These are phyloP conservation scores for Drosophila monieri DNA, from an alignment of 2,888 invertebrate species.

Conservation along the genomic window DNA sequence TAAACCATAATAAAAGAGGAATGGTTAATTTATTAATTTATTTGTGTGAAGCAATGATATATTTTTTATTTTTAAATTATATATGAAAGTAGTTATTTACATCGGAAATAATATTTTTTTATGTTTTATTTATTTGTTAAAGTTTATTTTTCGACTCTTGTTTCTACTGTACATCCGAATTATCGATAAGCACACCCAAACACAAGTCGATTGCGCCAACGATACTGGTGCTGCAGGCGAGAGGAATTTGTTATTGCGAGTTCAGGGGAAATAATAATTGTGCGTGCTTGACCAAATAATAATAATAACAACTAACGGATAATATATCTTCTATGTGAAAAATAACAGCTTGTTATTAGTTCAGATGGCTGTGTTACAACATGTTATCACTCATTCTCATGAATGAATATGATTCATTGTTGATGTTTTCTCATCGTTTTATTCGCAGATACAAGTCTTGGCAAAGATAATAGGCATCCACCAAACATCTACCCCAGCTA, in stretches of 20 bases:
- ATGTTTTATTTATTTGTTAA: neutral
- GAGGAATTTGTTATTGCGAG: conserved; percentile 25
- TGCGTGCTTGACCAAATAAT: conserved; percentile 9
- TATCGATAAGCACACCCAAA: conserved; percentile 19
- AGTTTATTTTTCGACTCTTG: neutral
- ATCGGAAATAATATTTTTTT: neutral
- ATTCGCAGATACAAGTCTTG: conserved; percentile 22
- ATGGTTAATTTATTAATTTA: neutral
- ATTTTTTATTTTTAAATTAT: too few relatives aligned
- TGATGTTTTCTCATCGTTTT: conserved; percentile 27
- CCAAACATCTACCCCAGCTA: neutral
- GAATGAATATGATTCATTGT: conserved; percentile 34
- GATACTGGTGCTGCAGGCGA: neutral
- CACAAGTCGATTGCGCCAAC: neutral
- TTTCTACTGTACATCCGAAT: conserved; percentile 1
- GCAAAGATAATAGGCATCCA: conserved; percentile 34
- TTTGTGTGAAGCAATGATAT: too few relatives aligned
- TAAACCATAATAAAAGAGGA: neutral
- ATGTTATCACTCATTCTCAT: conserved; percentile 17
- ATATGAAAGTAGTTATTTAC: neutral
- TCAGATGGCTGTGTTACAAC: neutral
- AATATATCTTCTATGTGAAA: neutral
- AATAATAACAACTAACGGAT: neutral
- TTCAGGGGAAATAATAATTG: conserved; percentile 3
- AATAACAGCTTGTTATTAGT: neutral